These are phyloP conservation scores for Antheraea pernyi DNA, from an alignment of 1,140 invertebrate genomes.

Conservation along the genomic window DNA sequence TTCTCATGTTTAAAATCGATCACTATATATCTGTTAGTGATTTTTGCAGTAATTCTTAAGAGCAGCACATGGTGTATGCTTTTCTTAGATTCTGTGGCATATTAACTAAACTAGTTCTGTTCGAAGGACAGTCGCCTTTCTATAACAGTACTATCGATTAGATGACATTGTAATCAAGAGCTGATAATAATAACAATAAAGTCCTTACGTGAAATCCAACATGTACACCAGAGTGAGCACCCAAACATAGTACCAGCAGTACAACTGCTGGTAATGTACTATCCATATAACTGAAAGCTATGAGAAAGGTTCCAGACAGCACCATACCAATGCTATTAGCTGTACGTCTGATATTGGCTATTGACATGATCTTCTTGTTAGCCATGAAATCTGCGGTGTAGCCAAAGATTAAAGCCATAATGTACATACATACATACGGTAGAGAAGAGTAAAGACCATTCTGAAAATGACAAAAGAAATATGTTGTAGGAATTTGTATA, in stretches of 20 bases:
- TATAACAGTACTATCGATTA: too few relatives aligned
- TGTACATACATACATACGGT: constrained; percentile 79
- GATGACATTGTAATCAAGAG: too few relatives aligned
- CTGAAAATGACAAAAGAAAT: constrained; percentile 50
- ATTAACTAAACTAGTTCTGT: too few relatives aligned
- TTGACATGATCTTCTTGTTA: constrained; percentile 43
- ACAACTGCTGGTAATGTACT: constrained; percentile 48
- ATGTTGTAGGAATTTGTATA: too few relatives aligned
- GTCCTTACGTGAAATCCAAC: constrained; percentile 62
- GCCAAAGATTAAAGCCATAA: constrained; percentile 59
- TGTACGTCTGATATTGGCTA: constrained; percentile 58
- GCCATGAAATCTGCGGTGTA: constrained; percentile 52
- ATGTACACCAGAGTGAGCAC: constrained; percentile 81
- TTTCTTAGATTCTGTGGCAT: too few relatives aligned
- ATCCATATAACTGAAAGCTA: constrained; percentile 60
- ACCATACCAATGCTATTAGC: constrained; percentile 59
- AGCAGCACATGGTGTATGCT: too few relatives aligned
- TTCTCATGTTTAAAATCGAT: too few relatives aligned
- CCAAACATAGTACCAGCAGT: constrained; percentile 79
- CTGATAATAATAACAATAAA: too few relatives aligned
- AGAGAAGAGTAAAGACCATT: constrained; percentile 82
- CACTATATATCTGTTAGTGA: too few relatives aligned
- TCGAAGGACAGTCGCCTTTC: too few relatives aligned
- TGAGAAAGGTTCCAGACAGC: constrained; percentile 33
- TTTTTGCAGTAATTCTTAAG: too few relatives aligned